These are phyloP conservation scores for Cebus imitator DNA, from an alignment of 2,113 vertebrate species.

Conservation along the genomic window DNA sequence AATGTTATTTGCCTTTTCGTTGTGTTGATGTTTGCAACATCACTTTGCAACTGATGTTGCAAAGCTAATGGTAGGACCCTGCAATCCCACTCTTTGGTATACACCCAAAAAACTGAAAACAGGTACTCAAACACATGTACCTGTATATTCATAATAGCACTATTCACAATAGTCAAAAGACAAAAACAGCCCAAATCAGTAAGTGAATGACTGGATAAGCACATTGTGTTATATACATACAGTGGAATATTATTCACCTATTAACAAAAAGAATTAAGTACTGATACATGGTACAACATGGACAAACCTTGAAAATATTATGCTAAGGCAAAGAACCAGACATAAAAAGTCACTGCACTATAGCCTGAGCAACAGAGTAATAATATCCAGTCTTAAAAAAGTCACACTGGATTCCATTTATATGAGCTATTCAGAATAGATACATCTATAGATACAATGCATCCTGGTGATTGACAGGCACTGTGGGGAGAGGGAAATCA, in stretches of 20 bases:
- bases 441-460: not conserved
- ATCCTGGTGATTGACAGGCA: not conserved
- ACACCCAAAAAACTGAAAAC: not conserved
- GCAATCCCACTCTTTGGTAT: not conserved
- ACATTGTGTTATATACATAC: not conserved
- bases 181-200: not conserved
- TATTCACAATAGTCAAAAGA: not conserved
- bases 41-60: not conserved
- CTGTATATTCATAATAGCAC: not conserved
- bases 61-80: not conserved
- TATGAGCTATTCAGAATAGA: not conserved
- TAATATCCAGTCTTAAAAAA: too few relatives aligned
- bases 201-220: not conserved
- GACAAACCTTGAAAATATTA: not conserved
- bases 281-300: not conserved
- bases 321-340: not conserved
- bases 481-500: not conserved
- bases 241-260: not conserved
- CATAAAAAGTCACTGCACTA: not conserved
- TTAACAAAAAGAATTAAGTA: conserved; percentile 2
- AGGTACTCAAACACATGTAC: not conserved
- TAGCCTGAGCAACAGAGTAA: too few relatives aligned
- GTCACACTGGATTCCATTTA: not conserved
- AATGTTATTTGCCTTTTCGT: not conserved
- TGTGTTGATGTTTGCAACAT: not conserved